Evolutionary conservation across 2,888 invertebrate genomes (phyloP), one percentile per base, ranked within the genome.

Genomic region (Agrotis clavis): DNA sequence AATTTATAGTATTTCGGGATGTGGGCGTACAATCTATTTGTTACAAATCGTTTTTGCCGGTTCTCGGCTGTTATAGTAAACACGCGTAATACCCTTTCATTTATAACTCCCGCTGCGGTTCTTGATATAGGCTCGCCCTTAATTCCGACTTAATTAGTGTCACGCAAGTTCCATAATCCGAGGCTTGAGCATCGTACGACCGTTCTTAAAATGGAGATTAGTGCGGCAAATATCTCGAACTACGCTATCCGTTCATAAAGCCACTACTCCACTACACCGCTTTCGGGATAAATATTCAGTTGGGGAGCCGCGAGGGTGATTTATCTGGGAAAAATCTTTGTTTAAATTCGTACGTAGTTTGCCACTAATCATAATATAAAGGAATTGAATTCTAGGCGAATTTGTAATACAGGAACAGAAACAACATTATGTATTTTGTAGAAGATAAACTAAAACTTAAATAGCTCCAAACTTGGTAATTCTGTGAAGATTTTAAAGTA

Each of bases 181-280:
- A 94, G 96, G 95, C 94, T 95, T 89, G 93, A 91, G 93, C 92
- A 93, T 94, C 91, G 93, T 91, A 94, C 94, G 93, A 94, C 95
- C 94, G 95, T 95, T 95, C 96, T 96, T 96, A 95, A 96, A 96
- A 96, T 95, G 95, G 95, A 95, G 96, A 96, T 96, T 96, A 96
- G 94, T 93, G 90, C 87, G 92, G 94, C 93, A 93, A 95, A 95
- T 95, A 95, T 95, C 95, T 96, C 93, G 90, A 94, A 95, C 94
- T 94, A 93, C 92, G 92, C 93, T 90, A 93, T 93, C 93, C 92
- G 91, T 91, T 94, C 90, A 91, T 92, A 92, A 92, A 93, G 90
- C 93, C 90, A 93, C 92, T 92, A 88, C 88, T 88, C 88, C 79
- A 86, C 83, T 81, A 80, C 60, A 79, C 61, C 71, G 71, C 70